Evolutionary conservation across 1,140 invertebrate species (phyloP).

Genomic region (Elymnias hypermnestra): DNA sequence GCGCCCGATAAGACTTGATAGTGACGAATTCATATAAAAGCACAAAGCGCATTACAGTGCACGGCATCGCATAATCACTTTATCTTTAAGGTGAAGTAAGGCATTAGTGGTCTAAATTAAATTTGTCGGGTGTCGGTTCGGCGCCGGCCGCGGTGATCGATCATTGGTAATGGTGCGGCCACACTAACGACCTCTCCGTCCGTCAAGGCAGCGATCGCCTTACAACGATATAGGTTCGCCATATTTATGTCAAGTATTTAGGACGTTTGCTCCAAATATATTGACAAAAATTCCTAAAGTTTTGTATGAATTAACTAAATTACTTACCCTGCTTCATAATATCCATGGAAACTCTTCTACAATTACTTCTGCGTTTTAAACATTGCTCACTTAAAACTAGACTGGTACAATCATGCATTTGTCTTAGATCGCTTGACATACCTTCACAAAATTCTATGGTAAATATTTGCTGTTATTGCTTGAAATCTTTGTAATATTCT

Average conservation of each 20-base stretch:
- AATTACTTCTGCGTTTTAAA: no score
- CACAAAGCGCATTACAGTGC: conserved; percentile 6
- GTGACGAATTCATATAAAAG: conserved; percentile 4
- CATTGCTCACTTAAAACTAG: no score
- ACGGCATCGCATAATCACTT: conserved; percentile 9
- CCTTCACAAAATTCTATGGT: no score
- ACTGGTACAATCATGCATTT: no score
- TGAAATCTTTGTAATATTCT: no score
- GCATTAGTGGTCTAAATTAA: conserved; percentile 65
- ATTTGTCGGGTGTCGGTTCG: conserved; percentile 60
- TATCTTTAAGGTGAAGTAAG: conserved; percentile 20
- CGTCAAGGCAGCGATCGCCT: conserved; percentile 28
- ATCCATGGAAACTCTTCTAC: no score
- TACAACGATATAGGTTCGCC: neutral
- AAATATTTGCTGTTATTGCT: no score
- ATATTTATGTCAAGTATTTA: neutral
- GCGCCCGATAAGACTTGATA: neutral
- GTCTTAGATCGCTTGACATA: no score
- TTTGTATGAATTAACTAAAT: no score
- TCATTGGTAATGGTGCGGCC: conserved; percentile 55
- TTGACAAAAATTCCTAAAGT: no score
- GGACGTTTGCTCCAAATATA: neutral
- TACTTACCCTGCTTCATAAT: no score
- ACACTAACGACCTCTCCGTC: conserved; percentile 56
- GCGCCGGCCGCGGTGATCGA: conserved; percentile 56